Evolutionary conservation across 2,888 invertebrate species (phyloP), one percentile per base, ranked within the genome.

Genomic region (Diploptera punctata): DNA sequence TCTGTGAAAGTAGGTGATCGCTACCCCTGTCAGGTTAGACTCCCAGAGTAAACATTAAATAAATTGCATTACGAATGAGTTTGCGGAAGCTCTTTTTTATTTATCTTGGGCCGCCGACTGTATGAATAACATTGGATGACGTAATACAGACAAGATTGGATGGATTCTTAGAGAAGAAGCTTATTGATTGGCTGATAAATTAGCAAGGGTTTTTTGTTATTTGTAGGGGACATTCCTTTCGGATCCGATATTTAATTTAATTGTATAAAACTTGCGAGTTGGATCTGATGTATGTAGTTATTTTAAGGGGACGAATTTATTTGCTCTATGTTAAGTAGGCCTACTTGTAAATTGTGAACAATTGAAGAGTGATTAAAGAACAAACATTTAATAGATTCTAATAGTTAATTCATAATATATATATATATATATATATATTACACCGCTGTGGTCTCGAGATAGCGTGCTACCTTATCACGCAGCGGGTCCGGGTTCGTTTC

Each of bases 81-180:
- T 62, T 62, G 62, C 43, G 62, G 62, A 19, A 62, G 21, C 21
- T 19, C 16, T 21, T 33, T 43, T 61, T 60, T 61, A 29, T 62
- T 33, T 38, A 38, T 62, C 33, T 62, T 62, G 49, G 43, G 52
- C 19, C 29, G 44, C 60, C 31, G 19, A 73, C 67, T 73, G 69
- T 49, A 69, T 73, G 73, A 73, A 73, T 73, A 73, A 73, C 62
- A 69, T 68, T 24, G 21, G 21, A 21, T 62, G 38, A 38, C 31
- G 62, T 33, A 18, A 33, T 21, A 16, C 9, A 19, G 2, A 61
- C 16, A 21, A 10, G 38, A 19, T 19, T 62, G 38, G 21, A 61
- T 38, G 10, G 5, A 33, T 9, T 33, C 19, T 61, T 38, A 21
- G 24, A 21, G 24, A 24, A 49, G 49, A 21, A 49, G 19, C 49